Evolutionary conservation across 2,888 invertebrate genomes (phyloP).

Genomic region (Ophonus ardosiacus): DNA sequence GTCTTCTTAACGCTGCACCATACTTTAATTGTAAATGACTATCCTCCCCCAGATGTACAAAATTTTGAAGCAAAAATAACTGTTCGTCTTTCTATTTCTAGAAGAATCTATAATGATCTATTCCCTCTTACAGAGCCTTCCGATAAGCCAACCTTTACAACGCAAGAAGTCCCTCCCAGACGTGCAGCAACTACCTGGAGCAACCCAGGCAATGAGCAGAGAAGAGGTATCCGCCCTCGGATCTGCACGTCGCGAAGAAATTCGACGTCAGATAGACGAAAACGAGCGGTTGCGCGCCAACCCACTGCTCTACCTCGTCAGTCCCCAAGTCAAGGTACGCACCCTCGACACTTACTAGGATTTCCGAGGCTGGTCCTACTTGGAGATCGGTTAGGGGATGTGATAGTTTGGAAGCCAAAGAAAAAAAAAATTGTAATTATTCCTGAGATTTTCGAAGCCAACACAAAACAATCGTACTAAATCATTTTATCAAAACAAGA

Average conservation of each 20-base stretch:
- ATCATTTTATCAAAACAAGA: background rate
- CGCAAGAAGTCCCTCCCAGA: slow-evolving; percentile 98
- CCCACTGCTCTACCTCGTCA: slow-evolving; percentile 96
- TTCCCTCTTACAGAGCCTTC: slow-evolving; percentile 82
- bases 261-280: slow-evolving; percentile 93
- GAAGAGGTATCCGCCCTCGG: slow-evolving; percentile 97
- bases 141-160: slow-evolving; percentile 88
- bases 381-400: background rate
- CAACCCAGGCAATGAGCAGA: slow-evolving; percentile 91
- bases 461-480: background rate
- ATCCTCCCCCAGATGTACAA: too few species aligned
- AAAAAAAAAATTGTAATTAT: background rate
- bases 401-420: background rate
- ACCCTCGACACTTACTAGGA: slow-evolving; percentile 17
- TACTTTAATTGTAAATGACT: too few species aligned
- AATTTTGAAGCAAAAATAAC: too few species aligned
- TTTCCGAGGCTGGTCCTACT: background rate
- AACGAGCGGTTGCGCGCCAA: slow-evolving; percentile 95
- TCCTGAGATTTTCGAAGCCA: background rate
- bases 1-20: too few species aligned
- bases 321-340: slow-evolving; percentile 97
- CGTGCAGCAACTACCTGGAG: slow-evolving; percentile 89
- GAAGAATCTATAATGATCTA: too few species aligned
- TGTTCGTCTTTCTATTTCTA: too few species aligned
- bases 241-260: slow-evolving; percentile 95